These are phyloP conservation scores for Cylindroiulus punctatus DNA, from an alignment of 2,888 invertebrate genomes.

Conservation along the genomic window DNA sequence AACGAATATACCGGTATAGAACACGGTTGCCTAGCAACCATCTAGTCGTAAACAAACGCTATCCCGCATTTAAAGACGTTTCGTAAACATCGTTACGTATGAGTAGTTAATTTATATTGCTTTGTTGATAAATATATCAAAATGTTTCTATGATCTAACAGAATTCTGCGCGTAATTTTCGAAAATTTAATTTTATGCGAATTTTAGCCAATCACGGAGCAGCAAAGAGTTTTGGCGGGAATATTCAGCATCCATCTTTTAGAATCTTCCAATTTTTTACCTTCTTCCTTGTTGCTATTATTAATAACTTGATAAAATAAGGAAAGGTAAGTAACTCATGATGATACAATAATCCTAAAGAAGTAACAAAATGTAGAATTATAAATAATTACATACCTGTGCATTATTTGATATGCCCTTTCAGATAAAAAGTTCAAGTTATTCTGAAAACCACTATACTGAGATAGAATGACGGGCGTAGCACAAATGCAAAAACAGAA, in stretches of 20 bases:
- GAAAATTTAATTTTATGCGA: background rate
- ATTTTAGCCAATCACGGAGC: background rate
- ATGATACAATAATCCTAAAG: background rate
- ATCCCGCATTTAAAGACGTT: background rate
- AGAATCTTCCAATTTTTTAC: background rate
- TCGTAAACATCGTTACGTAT: no score
- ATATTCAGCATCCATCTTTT: background rate
- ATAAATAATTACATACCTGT: no score
- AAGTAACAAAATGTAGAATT: background rate
- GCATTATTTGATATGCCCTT: background rate
- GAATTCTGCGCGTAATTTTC: background rate
- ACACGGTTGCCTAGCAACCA: conserved; percentile 12
- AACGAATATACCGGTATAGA: background rate
- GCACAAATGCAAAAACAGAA: background rate
- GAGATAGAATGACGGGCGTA: background rate
- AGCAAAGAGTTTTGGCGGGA: background rate
- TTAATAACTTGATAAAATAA: background rate
- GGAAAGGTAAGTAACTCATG: no score
- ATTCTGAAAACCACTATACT: background rate
- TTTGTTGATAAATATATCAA: background rate
- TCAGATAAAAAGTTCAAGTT: background rate
- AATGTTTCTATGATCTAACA: background rate
- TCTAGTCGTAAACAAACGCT: background rate
- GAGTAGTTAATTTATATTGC: background rate
- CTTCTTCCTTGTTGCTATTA: background rate